Base-by-base conservation (phyloP, 2,113 vertebrate genomes). In the Crotalus horridus region DNA sequence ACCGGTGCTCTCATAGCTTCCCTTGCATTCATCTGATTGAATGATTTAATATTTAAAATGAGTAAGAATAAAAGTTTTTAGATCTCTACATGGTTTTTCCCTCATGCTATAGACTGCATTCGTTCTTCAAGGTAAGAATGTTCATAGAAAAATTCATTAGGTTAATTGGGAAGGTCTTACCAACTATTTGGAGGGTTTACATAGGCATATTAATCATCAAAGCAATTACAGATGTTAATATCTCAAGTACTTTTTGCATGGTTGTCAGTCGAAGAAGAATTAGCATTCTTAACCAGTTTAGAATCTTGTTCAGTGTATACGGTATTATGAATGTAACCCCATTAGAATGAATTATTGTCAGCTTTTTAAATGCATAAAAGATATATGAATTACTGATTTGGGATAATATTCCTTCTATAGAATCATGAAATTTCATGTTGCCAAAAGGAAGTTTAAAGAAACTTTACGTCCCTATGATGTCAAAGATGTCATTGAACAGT, bases 381-480 rank as follows among this genome's bases (percentile, higher is more conserved):
- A 85, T 81, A 56, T 39, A 33, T 89, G 87, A 92, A 88, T 61
- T 6, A 93, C 86, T 85, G 94, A 96, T 91, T 56, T 58, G 39
- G 2, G 53, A 48, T 91, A 94, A 85, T 93, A 13, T 85, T 95
- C 89, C 86, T 95, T 39, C 33, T 90, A 9, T 95, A 99, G 99
- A 97, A 99, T 99, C 93, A 99, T 99, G 99, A 99, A 99, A 97
- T 99, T 99, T 94, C 99, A 99, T 10, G 98, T 99, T 69, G 99
- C 99, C 94, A 99, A 99, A 96, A 98, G 99, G 92, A 99, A 99
- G 96, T 99, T 99, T 93, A 99, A 99, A 94, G 99, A 99, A 97
- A 99, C 99, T 0, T 96, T 99, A 94, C 98, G 99, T 61, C 99
- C 99, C 0, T 99, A 99, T 43, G 99, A 99, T 93, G 99, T 99